A percentile compares a stretch with the other conserved stretches of the same genome.
Conservation (phyloP, 2,113 vertebrate species). For the Heptranchias perlo region DNA sequence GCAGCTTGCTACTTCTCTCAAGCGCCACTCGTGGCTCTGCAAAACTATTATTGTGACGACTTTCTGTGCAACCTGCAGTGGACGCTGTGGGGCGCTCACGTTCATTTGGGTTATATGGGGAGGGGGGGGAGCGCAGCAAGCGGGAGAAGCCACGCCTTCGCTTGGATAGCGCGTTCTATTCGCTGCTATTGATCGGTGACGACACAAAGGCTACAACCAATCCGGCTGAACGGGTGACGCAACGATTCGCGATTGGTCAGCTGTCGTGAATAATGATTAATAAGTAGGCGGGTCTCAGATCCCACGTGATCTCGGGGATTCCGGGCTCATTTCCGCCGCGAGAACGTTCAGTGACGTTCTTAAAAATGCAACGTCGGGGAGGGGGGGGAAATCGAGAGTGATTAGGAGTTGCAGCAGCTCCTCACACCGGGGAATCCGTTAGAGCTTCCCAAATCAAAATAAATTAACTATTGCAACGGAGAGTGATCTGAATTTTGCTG, state of each 20-base stretch:
- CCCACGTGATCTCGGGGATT: background rate
- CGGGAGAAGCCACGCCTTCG: background rate
- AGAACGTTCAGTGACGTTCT: background rate
- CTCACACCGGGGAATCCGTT: background rate
- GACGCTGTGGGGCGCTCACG: constrained; percentile 2
- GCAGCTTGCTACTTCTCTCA: background rate
- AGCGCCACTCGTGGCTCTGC: background rate
- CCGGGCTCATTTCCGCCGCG: background rate
- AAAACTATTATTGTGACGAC: background rate
- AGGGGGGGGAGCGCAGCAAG: too few species aligned
- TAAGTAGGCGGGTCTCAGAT: background rate
- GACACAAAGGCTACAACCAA: background rate
- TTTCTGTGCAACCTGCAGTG: background rate
- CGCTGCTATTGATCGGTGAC: too few species aligned
- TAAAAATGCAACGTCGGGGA: background rate
- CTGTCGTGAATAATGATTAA: background rate
- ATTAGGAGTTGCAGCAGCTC: background rate
- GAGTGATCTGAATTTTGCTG: background rate
- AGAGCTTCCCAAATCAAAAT: background rate
- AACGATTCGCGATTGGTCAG: background rate
- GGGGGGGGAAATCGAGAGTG: background rate
- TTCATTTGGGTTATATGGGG: background rate
- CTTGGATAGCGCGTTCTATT: too few species aligned
- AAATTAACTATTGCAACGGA: background rate
- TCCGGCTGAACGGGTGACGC: background rate